Evolutionary conservation across 2,888 invertebrate species (phyloP), one percentile per base, ranked within the genome.

Genomic region (Pediacus dermestoides): DNA sequence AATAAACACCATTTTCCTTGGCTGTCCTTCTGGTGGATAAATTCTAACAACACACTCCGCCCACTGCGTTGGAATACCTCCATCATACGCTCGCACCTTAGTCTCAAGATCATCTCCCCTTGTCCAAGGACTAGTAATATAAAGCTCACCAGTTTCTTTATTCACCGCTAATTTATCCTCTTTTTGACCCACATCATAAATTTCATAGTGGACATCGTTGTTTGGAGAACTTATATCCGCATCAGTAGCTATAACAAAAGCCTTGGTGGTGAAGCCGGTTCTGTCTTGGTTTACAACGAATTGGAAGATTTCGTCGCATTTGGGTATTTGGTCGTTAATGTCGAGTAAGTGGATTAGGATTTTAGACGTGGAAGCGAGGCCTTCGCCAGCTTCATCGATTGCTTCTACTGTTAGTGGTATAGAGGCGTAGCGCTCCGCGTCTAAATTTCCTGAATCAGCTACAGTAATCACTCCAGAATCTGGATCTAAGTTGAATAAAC

Each of bases 351-450:
- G 81, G 58, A 91, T 78, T 53, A 81, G 76, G 52, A 90, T 74
- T 56, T 81, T 80, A 55, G 85, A 78, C 50, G 81, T 82, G 27
- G 86, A 82, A 54, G 78, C 77, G 63, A 85, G 81, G 39, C 90
- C 91, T 55, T 77, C 74, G 35, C 90, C 89, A 55, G 88, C 83
- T 63, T 86, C 85, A 70, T 95, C 94, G 50, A 85, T 79, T 44
- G 93, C 94, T 73, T 88, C 87, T 45, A 94, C 85, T 61, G 81
- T 81, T 55, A 93, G 77, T 64, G 82, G 78, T 66, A 88, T 79
- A n/a, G n/a, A 9, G 52, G 84, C 77, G 70, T 82, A 81, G 18
- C 77, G 73, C 71, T 93, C 92, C 23, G 91, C 80, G 68, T 96
- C 94, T 50, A 93, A 81, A 13, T 80, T 80, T 52, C 83, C 78